These are phyloP conservation scores for Melitaea athalia DNA, from an alignment of 2,888 invertebrate genomes.

Conservation along the genomic window DNA sequence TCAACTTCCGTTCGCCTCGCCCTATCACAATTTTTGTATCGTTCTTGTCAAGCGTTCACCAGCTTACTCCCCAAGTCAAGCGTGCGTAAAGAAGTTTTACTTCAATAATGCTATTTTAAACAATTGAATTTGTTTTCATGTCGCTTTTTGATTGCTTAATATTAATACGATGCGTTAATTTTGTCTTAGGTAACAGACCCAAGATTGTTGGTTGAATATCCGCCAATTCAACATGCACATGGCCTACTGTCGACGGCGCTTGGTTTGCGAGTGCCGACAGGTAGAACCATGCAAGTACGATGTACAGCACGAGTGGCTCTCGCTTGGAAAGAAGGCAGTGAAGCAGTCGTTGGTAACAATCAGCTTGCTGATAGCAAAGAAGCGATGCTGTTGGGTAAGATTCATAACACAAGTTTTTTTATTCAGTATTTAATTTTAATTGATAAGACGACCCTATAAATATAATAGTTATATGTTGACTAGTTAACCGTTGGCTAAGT, in stretches of 20 bases:
- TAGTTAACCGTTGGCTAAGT: too few relatives aligned
- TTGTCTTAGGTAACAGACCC: conserved; percentile 65
- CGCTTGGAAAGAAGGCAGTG: conserved; percentile 75
- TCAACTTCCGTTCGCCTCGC: too few relatives aligned
- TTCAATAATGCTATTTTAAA: too few relatives aligned
- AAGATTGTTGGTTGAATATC: conserved; percentile 67
- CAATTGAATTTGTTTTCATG: not conserved
- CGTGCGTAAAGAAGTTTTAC: too few relatives aligned
- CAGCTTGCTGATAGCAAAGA: conserved; percentile 76
- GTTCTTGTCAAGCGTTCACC: too few relatives aligned
- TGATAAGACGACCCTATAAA: too few relatives aligned
- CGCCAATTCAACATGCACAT: conserved; percentile 69
- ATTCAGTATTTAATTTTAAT: too few relatives aligned
- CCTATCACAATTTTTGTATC: too few relatives aligned
- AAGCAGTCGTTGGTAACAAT: conserved; percentile 73
- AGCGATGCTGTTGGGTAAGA: conserved; percentile 73
- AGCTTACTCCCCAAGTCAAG: too few relatives aligned
- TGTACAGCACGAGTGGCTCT: conserved; percentile 75
- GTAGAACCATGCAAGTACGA: conserved; percentile 72
- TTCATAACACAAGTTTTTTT: not conserved
- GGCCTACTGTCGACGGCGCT: conserved; percentile 70
- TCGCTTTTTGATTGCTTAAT: not conserved
- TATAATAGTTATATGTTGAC: too few relatives aligned
- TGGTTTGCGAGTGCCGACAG: conserved; percentile 69
- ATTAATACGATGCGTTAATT: not conserved